Conservation (phyloP, 2,797 vertebrate genomes). For the Nothura maculosa region DNA sequence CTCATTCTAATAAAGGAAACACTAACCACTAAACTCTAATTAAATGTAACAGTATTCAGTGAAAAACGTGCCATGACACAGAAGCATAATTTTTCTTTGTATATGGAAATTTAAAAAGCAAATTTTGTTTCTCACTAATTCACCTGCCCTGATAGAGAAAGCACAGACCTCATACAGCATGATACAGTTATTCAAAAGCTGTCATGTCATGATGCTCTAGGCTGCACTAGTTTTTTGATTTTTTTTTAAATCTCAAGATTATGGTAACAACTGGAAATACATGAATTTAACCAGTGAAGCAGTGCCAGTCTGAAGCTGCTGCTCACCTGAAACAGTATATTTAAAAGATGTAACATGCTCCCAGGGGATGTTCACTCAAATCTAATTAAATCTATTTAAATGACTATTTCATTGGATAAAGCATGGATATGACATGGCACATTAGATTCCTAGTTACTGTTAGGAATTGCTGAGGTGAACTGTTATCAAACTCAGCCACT, state of each 20-base stretch:
- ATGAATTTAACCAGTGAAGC: neutral
- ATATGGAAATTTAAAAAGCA: neutral
- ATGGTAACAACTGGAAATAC: neutral
- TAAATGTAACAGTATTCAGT: neutral
- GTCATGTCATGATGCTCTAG: neutral
- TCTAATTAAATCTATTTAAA: constrained; percentile 29
- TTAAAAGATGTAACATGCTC: neutral
- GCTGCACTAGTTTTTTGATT: neutral
- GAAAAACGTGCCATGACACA: neutral
- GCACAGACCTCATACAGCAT: neutral
- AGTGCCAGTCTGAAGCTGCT: neutral
- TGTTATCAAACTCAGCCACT: neutral
- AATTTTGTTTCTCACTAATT: neutral
- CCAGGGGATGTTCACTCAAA: neutral
- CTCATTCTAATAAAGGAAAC: neutral
- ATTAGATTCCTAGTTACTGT: neutral
- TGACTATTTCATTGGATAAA: neutral
- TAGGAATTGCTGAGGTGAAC: neutral
- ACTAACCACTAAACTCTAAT: neutral
- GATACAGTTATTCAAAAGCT: neutral
- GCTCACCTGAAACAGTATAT: neutral
- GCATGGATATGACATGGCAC: neutral
- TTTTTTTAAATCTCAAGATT: neutral
- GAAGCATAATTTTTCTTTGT: neutral
- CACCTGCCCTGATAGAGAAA: neutral